Evolutionary conservation across 2,113 vertebrate species (phyloP).

Genomic region (Lanius collurio): DNA sequence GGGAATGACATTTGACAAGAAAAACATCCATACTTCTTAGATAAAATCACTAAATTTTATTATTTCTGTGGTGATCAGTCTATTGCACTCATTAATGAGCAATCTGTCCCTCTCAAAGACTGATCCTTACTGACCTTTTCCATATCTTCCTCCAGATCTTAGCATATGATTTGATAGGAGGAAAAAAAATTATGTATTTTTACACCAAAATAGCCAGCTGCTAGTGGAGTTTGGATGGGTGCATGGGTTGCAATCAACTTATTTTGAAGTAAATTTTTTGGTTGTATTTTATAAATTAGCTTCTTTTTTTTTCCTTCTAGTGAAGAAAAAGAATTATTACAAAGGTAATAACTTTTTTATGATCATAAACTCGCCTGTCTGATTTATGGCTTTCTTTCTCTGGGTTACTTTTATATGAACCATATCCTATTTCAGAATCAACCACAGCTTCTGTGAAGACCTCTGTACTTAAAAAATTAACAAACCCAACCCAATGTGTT

Average conservation of each 20-base stretch:
- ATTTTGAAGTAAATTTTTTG: neutral
- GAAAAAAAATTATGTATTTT: neutral
- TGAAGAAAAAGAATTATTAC: neutral
- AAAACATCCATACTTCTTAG: slow-evolving; percentile 24
- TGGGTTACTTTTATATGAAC: neutral
- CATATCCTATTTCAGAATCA: neutral
- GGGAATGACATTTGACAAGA: slow-evolving; percentile 42
- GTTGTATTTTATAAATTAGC: neutral
- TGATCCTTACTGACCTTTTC: neutral
- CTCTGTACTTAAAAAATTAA: neutral
- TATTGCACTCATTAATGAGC: neutral
- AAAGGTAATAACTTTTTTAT: neutral
- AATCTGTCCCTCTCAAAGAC: neutral
- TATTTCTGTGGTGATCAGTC: neutral
- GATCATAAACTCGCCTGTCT: neutral
- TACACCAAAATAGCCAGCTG: neutral
- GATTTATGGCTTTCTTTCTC: neutral
- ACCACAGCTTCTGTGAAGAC: neutral
- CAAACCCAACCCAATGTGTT: neutral
- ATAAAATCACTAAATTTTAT: slow-evolving; percentile 1
- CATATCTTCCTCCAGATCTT: neutral
- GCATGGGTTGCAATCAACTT: neutral
- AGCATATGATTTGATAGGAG: neutral
- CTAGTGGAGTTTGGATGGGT: neutral
- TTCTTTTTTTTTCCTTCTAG: neutral